phyloP scores from a whole-genome alignment of 2,888 invertebrate genomes.

The Linhomoeus sp. region DNA sequence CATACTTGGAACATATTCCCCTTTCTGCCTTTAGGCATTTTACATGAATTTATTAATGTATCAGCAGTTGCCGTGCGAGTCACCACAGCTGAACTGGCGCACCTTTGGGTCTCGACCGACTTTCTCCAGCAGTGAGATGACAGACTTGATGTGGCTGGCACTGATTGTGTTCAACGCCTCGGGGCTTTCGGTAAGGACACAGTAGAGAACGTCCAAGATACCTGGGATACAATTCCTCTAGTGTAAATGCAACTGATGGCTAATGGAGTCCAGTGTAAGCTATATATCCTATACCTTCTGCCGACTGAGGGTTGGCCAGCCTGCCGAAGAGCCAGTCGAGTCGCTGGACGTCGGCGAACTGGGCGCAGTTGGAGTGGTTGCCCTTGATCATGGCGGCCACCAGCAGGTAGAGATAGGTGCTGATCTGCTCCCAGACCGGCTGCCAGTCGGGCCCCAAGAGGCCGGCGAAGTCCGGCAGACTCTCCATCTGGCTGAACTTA shows the following conservation, averaged over 20 bases:
- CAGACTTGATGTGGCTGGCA: conserved; percentile 93
- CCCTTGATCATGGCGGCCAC: conserved; percentile 96
- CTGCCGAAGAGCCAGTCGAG: conserved; percentile 96
- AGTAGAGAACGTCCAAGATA: conserved; percentile 95
- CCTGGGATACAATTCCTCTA: too few relatives aligned
- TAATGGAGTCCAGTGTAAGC: too few relatives aligned
- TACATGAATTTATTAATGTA: too few relatives aligned
- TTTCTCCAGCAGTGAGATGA: conserved; percentile 90
- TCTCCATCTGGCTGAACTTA: conserved; percentile 39
- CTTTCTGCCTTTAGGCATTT: too few relatives aligned
- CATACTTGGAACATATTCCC: too few relatives aligned
- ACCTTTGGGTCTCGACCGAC: conserved; percentile 95
- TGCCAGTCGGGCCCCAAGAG: conserved; percentile 44
- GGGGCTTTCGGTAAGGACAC: conserved; percentile 95
- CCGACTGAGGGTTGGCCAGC: conserved; percentile 86
- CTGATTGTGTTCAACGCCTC: conserved; percentile 99
- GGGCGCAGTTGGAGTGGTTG: conserved; percentile 97
- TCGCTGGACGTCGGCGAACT: conserved; percentile 93
- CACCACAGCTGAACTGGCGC: too few relatives aligned
- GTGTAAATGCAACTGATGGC: too few relatives aligned
- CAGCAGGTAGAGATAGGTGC: conserved; percentile 71
- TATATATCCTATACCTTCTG: conserved; percentile 75
- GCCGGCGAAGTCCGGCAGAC: conserved; percentile 58
- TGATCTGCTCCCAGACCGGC: conserved; percentile 74
- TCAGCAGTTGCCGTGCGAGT: too few relatives aligned